These are phyloP conservation scores for Drosophila mimetica DNA, from an alignment of 2,888 invertebrate genomes.

Conservation along the genomic window DNA sequence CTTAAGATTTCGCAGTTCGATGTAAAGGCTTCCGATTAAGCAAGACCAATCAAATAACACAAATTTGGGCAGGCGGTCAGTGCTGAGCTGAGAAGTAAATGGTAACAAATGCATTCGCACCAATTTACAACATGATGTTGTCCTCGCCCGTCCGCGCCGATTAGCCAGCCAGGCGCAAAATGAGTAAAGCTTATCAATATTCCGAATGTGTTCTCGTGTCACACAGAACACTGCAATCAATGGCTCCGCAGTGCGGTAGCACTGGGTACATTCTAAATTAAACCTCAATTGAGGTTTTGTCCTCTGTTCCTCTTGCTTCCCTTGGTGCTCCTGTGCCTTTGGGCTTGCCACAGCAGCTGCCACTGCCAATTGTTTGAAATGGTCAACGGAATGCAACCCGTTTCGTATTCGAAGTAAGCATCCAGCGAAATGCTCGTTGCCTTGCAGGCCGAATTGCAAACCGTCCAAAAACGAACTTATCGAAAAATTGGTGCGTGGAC, in stretches of 20 bases:
- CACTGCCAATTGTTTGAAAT: constrained; percentile 77
- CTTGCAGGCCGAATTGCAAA: constrained; percentile 62
- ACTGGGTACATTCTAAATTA: constrained; percentile 77
- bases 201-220: constrained; percentile 75
- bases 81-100: constrained; percentile 42
- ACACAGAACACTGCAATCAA: constrained; percentile 57
- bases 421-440: constrained; percentile 48
- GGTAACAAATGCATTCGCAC: constrained; percentile 80
- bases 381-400: constrained; percentile 83
- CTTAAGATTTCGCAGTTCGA: neutral
- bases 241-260: constrained; percentile 35
- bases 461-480: constrained; percentile 62
- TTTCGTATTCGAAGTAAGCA: constrained; percentile 66
- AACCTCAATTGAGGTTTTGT: constrained; percentile 69
- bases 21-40: constrained; percentile 2
- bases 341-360: constrained; percentile 44
- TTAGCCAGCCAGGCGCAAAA: constrained; percentile 52
- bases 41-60: constrained; percentile 8
- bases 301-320: constrained; percentile 23
- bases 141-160: constrained; percentile 45
- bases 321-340: constrained; percentile 8
- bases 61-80: constrained; percentile 21
- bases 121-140: constrained; percentile 65
- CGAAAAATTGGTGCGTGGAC: constrained; percentile 57
- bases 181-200: constrained; percentile 79